Evolutionary conservation across 1,140 invertebrate species (phyloP).

Genomic region (Magallana angulata): DNA sequence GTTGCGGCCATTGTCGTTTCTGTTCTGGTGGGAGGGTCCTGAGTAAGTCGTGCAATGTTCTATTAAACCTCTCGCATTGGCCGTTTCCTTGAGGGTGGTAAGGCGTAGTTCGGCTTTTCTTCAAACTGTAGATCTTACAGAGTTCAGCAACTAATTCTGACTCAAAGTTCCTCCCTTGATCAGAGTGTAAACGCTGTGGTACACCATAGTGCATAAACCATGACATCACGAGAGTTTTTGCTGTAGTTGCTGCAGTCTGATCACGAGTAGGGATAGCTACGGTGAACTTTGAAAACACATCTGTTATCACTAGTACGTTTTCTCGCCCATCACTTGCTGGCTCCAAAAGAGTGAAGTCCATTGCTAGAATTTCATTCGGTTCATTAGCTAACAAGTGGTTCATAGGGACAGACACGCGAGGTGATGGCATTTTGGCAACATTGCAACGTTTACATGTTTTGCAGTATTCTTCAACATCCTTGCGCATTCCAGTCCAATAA

Average conservation of each 20-base stretch:
- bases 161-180: slow-evolving; percentile 48
- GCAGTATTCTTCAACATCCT: slow-evolving; percentile 42
- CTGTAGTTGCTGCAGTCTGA: slow-evolving; percentile 41
- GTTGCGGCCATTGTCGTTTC: slow-evolving; percentile 29
- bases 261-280: slow-evolving; percentile 37
- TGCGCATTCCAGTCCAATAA: slow-evolving; percentile 51
- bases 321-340: slow-evolving; percentile 51
- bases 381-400: slow-evolving; percentile 49
- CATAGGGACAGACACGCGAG: slow-evolving; percentile 40
- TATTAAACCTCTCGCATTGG: slow-evolving; percentile 30
- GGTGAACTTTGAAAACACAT: slow-evolving; percentile 46
- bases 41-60: slow-evolving; percentile 33
- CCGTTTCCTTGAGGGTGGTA: slow-evolving; percentile 25
- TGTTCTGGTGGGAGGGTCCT: slow-evolving; percentile 2
- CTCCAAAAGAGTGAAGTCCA: slow-evolving; percentile 57
- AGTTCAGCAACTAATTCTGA: slow-evolving; percentile 43
- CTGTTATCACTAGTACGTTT: slow-evolving; percentile 60
- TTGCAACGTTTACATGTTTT: slow-evolving; percentile 41
- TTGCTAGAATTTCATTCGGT: slow-evolving; percentile 57
- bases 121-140: slow-evolving; percentile 55
- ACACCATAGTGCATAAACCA: slow-evolving; percentile 46
- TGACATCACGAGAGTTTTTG: slow-evolving; percentile 30
- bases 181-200: slow-evolving; percentile 36
- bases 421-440: slow-evolving; percentile 42
- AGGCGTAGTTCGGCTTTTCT: slow-evolving; percentile 27